Base-by-base conservation (phyloP, 2,888 invertebrate genomes). In the Papilio gigon region DNA sequence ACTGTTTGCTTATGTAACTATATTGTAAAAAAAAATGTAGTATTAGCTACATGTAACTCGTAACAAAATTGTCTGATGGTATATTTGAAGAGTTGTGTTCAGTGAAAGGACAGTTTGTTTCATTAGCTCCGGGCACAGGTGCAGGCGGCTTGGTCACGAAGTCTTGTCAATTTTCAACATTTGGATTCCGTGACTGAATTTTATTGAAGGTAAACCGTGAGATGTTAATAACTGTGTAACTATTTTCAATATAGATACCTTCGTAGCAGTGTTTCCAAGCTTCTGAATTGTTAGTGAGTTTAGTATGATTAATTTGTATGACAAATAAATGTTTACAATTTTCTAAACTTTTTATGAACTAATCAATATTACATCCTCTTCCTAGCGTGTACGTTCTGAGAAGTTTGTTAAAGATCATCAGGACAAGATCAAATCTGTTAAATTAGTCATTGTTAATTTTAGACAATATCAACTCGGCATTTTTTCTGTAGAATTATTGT, bases 51-150 rank as follows among this genome's bases (percentile, higher is more conserved):
- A 17, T 42, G 17, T 4, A 42, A 42, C 42, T 33, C 20, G 20
- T 22, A 42, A 35, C 17, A 20, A 37, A 59, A 22, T 59, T 59
- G 37, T 37, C 2, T 47, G n/a, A n/a, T 40, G 11, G 50, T 17
- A 67, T 61, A 67, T 50, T 61, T 40, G 37, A 50, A 40, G 27
- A 12, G 59, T 61, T 67, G 37, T 2, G 40, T 50, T 47, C 37
- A 61, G 50, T 60, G 60, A 67, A 67, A 67, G 67, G 67, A 67
- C 61, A 67, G 27, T 61, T 61, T 60, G 50, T 67, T 47, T 67
- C 50, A 61, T 61, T 67, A 62, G 67, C 56, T 62, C 62, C 35
- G 62, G 62, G 56, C 30, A 62, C 61, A 67, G 61, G 67, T 62
- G 62, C 56, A 56, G 37, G 61, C 40, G 53, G 42, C 33, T 62